A percentile compares a stretch with the other conserved stretches of the same genome.
These are phyloP conservation scores for Anguilla rostrata DNA, from an alignment of 2,113 vertebrate species.

Conservation along the genomic window DNA sequence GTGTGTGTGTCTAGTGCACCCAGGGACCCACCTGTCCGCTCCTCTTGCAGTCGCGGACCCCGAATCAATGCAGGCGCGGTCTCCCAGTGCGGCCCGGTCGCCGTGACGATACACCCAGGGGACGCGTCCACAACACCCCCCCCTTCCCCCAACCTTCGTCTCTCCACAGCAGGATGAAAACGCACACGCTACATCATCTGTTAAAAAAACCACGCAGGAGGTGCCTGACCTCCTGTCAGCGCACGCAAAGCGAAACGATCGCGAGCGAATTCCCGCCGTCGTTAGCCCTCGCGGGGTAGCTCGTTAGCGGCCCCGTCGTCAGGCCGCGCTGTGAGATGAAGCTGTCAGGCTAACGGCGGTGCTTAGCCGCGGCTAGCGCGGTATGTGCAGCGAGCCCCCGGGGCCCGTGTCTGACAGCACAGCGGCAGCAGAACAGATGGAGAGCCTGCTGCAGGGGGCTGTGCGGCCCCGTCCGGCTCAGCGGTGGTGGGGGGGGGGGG, in stretches of 20 bases:
- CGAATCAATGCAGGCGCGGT: no score
- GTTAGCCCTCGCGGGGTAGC: not conserved
- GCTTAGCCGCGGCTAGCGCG: not conserved
- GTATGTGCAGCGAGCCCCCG: no score
- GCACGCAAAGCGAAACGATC: not conserved
- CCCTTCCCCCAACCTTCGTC: not conserved
- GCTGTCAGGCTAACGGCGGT: not conserved
- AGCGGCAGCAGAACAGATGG: not conserved
- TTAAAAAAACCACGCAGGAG: not conserved
- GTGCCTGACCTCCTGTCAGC: not conserved
- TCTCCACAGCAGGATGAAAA: not conserved
- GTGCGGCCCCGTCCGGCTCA: not conserved
- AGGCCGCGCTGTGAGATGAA: not conserved
- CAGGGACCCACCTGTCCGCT: not conserved
- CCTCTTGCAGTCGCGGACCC: not conserved
- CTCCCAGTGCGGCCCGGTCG: not conserved
- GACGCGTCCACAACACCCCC: not conserved
- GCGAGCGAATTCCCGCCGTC: not conserved
- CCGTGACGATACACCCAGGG: not conserved
- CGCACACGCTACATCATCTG: not conserved
- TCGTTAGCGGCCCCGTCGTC: not conserved
- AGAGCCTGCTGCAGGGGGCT: not conserved
- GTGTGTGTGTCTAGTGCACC: not conserved
- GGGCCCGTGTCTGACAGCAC: no score
- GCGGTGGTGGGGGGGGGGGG: not conserved